Evolutionary conservation across 2,888 invertebrate genomes (phyloP).

Genomic region (Mesorhabditis sp.): DNA sequence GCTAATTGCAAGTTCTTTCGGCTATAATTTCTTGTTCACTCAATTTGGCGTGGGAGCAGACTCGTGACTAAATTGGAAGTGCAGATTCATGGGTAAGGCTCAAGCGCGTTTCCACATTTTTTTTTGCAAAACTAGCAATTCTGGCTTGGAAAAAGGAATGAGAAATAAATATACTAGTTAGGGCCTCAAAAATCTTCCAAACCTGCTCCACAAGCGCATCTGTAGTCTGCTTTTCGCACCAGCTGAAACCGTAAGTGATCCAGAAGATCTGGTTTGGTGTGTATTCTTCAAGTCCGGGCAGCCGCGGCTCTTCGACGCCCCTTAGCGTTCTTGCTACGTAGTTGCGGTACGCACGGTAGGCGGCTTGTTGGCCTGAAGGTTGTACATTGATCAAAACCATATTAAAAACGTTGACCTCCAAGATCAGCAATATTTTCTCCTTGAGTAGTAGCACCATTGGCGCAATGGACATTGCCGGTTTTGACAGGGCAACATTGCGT

Average conservation of each 20-base stretch:
- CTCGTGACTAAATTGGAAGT: no score
- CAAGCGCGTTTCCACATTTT: no score
- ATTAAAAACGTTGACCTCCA: constrained; percentile 25
- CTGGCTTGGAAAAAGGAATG: no score
- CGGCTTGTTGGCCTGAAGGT: constrained; percentile 42
- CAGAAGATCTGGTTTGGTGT: constrained; percentile 55
- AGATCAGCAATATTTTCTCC: constrained; percentile 54
- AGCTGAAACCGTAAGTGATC: constrained; percentile 50
- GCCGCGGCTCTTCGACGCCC: constrained; percentile 38
- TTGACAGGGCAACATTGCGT: constrained; percentile 51
- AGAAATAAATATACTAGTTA: no score
- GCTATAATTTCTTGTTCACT: no score
- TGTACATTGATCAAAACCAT: neutral
- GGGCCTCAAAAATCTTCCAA: neutral
- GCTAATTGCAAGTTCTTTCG: no score
- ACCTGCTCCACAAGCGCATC: constrained; percentile 34
- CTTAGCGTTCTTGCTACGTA: constrained; percentile 27
- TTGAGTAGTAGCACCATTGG: constrained; percentile 50
- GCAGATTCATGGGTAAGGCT: no score
- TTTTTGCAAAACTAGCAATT: no score
- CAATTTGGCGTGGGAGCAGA: no score
- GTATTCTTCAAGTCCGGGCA: constrained; percentile 46
- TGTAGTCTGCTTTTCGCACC: constrained; percentile 44
- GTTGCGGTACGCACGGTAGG: constrained; percentile 44
- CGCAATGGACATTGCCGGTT: constrained; percentile 50